phyloP scores from a whole-genome alignment of 2,113 vertebrate genomes.

The Psilopogon haemacephalus region DNA sequence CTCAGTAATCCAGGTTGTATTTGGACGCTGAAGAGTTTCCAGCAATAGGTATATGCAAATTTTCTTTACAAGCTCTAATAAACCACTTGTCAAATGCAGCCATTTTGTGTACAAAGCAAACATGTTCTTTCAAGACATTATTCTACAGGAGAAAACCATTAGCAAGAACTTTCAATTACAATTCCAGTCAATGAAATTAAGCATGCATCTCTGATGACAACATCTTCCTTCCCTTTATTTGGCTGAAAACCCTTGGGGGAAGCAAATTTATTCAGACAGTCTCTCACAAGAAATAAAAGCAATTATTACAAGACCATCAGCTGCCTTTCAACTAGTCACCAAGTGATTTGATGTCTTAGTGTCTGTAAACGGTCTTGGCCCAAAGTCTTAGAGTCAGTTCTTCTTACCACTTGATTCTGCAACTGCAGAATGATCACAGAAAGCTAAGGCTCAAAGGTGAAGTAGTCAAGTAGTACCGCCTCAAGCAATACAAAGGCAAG shows the following conservation, averaged over 20 bases:
- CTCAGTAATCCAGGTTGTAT: background rate
- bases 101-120: background rate
- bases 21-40: background rate
- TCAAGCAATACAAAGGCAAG: background rate
- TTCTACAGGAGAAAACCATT: background rate
- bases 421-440: background rate
- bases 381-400: background rate
- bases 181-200: background rate
- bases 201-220: background rate
- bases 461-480: background rate
- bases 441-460: background rate
- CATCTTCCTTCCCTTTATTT: background rate
- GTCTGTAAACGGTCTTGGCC: background rate
- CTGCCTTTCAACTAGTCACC: background rate
- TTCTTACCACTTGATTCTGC: background rate
- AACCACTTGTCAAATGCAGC: background rate
- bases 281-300: background rate
- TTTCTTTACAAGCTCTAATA: background rate
- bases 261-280: background rate
- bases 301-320: background rate
- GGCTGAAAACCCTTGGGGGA: background rate
- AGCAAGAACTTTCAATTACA: background rate
- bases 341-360: background rate
- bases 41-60: background rate
- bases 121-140: background rate